Evolutionary conservation across 1,140 invertebrate genomes (phyloP).

Genomic region (Sycophila sp.): DNA sequence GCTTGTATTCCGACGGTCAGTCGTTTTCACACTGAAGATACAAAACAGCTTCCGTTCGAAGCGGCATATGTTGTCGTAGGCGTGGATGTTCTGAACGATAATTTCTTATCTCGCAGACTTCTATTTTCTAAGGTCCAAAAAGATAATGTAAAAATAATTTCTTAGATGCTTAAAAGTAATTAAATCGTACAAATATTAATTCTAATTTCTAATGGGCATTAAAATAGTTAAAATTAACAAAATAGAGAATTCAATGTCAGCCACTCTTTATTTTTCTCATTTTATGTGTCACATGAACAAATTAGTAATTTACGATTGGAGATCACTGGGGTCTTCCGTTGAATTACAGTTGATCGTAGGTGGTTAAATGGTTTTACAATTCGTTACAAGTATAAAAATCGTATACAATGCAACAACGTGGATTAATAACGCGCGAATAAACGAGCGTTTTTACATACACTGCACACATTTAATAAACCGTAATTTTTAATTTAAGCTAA

Average conservation of each 20-base stretch:
- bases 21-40: conserved; percentile 15
- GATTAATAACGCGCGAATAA: not conserved
- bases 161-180: too few species aligned
- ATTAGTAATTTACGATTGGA: conserved; percentile 14
- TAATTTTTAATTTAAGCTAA: too few species aligned
- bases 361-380: not conserved
- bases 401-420: conserved; percentile 18
- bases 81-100: conserved; percentile 43
- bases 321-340: conserved; percentile 4
- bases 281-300: not conserved
- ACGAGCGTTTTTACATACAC: not conserved
- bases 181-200: not conserved
- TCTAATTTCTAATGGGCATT: too few species aligned
- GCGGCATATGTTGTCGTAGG: conserved; percentile 35
- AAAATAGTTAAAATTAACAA: not conserved
- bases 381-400: conserved; percentile 24
- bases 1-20: not conserved
- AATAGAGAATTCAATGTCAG: not conserved
- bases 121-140: conserved; percentile 12
- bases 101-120: conserved; percentile 39
- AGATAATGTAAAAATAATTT: not conserved
- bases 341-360: not conserved
- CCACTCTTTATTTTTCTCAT: conserved; percentile 1
- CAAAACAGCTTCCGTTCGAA: conserved; percentile 21
- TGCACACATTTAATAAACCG: not conserved